Base-by-base conservation (phyloP, 1,140 invertebrate genomes). In the Sinonovacula constricta region DNA sequence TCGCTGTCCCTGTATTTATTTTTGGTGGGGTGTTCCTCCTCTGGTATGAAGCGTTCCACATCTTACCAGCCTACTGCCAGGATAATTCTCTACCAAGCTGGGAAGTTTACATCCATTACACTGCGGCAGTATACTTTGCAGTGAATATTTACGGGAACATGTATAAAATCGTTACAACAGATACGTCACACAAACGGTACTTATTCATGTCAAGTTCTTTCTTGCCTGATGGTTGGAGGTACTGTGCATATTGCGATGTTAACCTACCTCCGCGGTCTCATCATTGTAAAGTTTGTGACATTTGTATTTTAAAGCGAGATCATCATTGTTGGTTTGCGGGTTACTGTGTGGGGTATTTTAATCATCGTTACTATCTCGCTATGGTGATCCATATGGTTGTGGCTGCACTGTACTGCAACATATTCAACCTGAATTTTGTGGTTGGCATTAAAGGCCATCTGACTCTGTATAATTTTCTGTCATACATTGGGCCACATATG, bases 311-410 rank as follows among this genome's bases (percentile, higher is more conserved):
- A 2, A 97, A 97, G 89, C 92, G 97, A 81, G 97, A 99, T 88
- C 98, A 99, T 91, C 98, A 99, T 88, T 99, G 98, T 88, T 94
- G 95, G 59, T 99, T 99, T 89, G 95, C 95, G 24, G 95, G 94
- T 12, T 95, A 94, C 86, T 99, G 97, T 91, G 92, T 99, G 30
- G 98, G 97, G 1, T 95, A 97, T 87, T 93, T 93, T 65, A 99
- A 99, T 91, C 94, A 96, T 82, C 93, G 97, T 84, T 98, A 96
- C 89, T 99, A 98, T 87, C 90, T 97, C 5, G 94, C 94, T 85
- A 95, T 97, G 88, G 91, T 96, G 15, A 88, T 96, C 10, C 95
- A 98, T 88, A 92, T 98, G 30, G 59, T 77, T 0, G 28, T 87
- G 24, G 86, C 79, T 12, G 86, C 80, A 3, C 12, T 87, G 18